Evolutionary conservation across 2,888 invertebrate genomes (phyloP), one percentile per base, ranked within the genome.

Genomic region (Macrophya annulata): DNA sequence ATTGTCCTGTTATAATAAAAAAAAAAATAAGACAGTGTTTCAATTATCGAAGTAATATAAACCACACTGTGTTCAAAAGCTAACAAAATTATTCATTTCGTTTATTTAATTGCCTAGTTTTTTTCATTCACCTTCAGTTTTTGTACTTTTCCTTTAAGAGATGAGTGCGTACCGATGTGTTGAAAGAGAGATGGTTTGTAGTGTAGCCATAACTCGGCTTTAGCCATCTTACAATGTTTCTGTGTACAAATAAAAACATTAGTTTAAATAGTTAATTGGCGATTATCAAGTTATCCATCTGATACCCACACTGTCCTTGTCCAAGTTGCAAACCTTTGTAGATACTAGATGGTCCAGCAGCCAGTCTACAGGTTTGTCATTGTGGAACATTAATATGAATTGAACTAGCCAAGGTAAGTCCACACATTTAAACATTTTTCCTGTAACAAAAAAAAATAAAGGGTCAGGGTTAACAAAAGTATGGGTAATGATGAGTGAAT

Each of bases 281-380:
- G 21, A 74, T 55, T 55, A n/a, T 55, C 5, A 0, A n/a, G n/a
- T 8, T 55, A 55, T n/a, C 8, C n/a, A 55, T 8, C 21, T 76
- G 12, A 85, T 86, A 95, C 96, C 96, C 93, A 97, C 97, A 86
- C 94, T 93, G 90, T 95, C 95, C 91, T 96, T 97, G 88, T 97
- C 96, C 87, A 97, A 95, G 90, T 96, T 96, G 94, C 99, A 99
- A n/a, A 97, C 97, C 93, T 97, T 97, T 4, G 98, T 98, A 85
- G 97, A 96, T 84, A 99, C 95, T 87, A 98, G 96, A 92, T 98
- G 97, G 90, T 98, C 98, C 15, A 99, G 94, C 8, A 99, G 94
- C 99, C 99, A 99, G 92, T 99, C 99, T 0, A 99, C 98, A 0
- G 99, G 99, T 94, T 99, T 98, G 91, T 99, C 98, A 91, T 96